Evolutionary conservation across 2,797 vertebrate genomes (phyloP).

Genomic region (Melanotaenia parkinsoni): DNA sequence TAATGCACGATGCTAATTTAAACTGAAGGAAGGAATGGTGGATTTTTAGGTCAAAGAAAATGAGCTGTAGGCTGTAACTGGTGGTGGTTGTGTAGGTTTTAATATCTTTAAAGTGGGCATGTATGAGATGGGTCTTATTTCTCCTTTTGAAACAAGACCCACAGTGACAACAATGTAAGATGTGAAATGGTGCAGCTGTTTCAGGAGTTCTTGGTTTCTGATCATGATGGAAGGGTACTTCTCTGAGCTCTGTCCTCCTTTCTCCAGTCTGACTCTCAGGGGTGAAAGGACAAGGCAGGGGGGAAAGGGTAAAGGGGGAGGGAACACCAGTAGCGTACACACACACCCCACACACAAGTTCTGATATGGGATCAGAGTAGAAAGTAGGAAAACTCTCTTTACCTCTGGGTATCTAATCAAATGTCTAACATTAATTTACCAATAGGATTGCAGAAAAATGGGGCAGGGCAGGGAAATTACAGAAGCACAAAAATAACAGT

Average conservation of each 20-base stretch:
- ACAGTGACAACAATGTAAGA: neutral
- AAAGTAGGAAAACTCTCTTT: slow-evolving; percentile 45
- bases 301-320: slow-evolving; percentile 15
- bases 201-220: slow-evolving; percentile 38
- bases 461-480: neutral
- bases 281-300: slow-evolving; percentile 21
- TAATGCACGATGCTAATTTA: slow-evolving; percentile 27
- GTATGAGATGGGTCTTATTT: slow-evolving; percentile 9
- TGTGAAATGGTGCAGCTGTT: slow-evolving; percentile 36
- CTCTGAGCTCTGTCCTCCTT: slow-evolving; percentile 30
- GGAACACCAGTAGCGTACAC: slow-evolving; percentile 32
- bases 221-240: slow-evolving; percentile 46
- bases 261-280: slow-evolving; percentile 41
- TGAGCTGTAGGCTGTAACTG: slow-evolving; percentile 20
- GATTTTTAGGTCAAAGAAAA: slow-evolving; percentile 30
- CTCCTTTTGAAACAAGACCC: slow-evolving; percentile 45
- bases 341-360: slow-evolving; percentile 6
- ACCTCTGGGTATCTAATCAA: slow-evolving; percentile 30
- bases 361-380: slow-evolving; percentile 56
- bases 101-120: slow-evolving; percentile 3
- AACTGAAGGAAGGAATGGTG: slow-evolving; percentile 14
- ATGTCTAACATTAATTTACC: slow-evolving; percentile 30
- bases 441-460: slow-evolving; percentile 22
- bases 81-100: slow-evolving; percentile 12
- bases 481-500: neutral